Base-by-base conservation (phyloP, 2,113 vertebrate genomes). In the Arothron firmamentum region DNA sequence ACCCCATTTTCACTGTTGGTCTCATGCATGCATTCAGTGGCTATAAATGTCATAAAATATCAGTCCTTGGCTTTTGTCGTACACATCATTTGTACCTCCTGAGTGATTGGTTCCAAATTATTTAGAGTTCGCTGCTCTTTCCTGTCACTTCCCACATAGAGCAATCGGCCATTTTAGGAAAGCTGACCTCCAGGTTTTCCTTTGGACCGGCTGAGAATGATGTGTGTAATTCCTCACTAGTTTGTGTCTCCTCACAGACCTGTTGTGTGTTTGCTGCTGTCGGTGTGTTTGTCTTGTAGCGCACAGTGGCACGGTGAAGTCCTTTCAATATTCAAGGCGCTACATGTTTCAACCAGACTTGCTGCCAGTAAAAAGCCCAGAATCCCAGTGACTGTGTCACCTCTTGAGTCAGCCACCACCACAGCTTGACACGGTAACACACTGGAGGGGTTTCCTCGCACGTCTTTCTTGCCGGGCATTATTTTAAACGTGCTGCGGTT, bases 81-180 rank as follows among this genome's bases (percentile, higher is more conserved):
- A 3, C 34, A 38, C 9, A 9, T 38, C 34, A 38, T 38, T 12
- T 11, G 34, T 38, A 38, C 34, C 34, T 38, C 34, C 34, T 38
- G 34, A 10, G 34, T 38, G 10, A 38, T 38, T 38, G 2, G 34
- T 12, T 38, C 9, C 34, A 38, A 38, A 38, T 38, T 1, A 38
- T 38, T 38, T 12, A 38, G 25, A 28, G 34, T 16, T 16, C 14
- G 16, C 43, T 13, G 43, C 43, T 45, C 43, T 45, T 17, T 17
- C 25, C 25, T 28, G 25, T 28, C 25, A 28, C 25, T 28, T 28
- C 16, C 16, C 16, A 45, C 2, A 17, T 1, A 45, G 43, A 17
- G 43, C 60, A 23, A 41, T 75, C 61, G 41, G 74, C 66, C 79
- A 80, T 84, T 67, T 84, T 80, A 77, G 67, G 20, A 25, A 17